Percentiles rank a stretch among this genome's conserved stretches.
phyloP scores from a whole-genome alignment of 2,113 vertebrate genomes.

The Leiothrix lutea region DNA sequence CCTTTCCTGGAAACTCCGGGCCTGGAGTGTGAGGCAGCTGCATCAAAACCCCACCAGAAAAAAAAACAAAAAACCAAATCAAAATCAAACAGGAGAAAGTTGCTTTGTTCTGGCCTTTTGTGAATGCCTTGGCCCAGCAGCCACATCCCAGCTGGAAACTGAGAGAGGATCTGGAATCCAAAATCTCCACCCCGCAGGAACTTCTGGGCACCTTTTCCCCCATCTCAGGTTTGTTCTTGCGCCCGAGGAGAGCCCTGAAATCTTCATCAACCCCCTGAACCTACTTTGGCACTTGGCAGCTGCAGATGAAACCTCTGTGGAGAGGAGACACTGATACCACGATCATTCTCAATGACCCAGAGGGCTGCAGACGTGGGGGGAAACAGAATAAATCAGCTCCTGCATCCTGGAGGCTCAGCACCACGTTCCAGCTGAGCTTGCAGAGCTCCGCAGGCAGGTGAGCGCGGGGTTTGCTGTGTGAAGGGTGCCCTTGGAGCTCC shows the following conservation, averaged over 20 bases:
- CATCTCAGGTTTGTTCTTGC: accelerated
- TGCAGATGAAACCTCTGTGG: neutral
- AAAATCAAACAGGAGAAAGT: neutral
- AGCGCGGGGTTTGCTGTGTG: neutral
- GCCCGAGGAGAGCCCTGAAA: neutral
- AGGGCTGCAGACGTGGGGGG: neutral
- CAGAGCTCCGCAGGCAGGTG: neutral
- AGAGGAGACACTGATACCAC: neutral
- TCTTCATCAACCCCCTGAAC: neutral
- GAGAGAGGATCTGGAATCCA: accelerated
- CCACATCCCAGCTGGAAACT: accelerated
- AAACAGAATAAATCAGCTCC: neutral
- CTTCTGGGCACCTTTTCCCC: neutral
- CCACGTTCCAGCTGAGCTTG: neutral
- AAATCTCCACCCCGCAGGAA: neutral
- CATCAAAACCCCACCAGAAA: neutral
- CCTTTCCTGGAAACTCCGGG: neutral
- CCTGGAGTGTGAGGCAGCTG: neutral
- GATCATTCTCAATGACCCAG: neutral
- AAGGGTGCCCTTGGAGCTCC: neutral
- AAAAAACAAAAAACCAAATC: too few species aligned
- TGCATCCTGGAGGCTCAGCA: neutral
- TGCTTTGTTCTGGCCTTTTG: neutral
- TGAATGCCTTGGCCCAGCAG: neutral
- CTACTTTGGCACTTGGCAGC: neutral